These are phyloP conservation scores for Thereva nobilitata DNA, from an alignment of 2,888 invertebrate species.

Conservation along the genomic window DNA sequence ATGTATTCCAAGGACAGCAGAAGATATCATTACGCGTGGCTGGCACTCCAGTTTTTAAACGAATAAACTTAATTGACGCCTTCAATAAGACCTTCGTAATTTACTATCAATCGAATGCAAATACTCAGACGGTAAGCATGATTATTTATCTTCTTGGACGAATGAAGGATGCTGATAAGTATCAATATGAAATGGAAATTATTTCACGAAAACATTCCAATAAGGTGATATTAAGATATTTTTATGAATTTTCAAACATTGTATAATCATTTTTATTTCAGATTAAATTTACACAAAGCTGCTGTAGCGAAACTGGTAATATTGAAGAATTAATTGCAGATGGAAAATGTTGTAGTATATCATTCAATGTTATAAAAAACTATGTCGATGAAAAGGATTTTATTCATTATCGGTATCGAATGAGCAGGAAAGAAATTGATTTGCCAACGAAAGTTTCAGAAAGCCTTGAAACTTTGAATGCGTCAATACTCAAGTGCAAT, in stretches of 20 bases:
- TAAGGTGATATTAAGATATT: neutral
- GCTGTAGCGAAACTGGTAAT: constrained; percentile 25
- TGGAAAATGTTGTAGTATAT: constrained; percentile 23
- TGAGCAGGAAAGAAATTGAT: neutral
- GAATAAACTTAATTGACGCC: constrained; percentile 9
- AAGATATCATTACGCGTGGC: neutral
- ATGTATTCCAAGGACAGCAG: neutral
- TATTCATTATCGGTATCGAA: constrained; percentile 26
- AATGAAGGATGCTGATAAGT: constrained; percentile 8
- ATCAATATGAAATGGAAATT: constrained; percentile 28
- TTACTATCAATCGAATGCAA: neutral
- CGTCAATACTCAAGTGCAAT: too few relatives aligned
- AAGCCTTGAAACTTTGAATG: neutral
- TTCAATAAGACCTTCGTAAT: constrained; percentile 20
- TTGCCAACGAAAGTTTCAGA: neutral
- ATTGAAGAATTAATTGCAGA: constrained; percentile 12
- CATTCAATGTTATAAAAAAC: constrained; percentile 18
- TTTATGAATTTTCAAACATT: neutral
- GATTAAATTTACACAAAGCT: constrained; percentile 30
- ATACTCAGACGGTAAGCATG: neutral
- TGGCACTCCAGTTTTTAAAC: neutral
- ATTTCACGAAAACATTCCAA: neutral
- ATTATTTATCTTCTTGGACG: constrained; percentile 21
- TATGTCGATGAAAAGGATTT: neutral
- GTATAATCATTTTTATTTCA: constrained; percentile 2